Evolutionary conservation across 2,113 vertebrate genomes (phyloP), one percentile per base, ranked within the genome.

Genomic region (Anhinga rufa): DNA sequence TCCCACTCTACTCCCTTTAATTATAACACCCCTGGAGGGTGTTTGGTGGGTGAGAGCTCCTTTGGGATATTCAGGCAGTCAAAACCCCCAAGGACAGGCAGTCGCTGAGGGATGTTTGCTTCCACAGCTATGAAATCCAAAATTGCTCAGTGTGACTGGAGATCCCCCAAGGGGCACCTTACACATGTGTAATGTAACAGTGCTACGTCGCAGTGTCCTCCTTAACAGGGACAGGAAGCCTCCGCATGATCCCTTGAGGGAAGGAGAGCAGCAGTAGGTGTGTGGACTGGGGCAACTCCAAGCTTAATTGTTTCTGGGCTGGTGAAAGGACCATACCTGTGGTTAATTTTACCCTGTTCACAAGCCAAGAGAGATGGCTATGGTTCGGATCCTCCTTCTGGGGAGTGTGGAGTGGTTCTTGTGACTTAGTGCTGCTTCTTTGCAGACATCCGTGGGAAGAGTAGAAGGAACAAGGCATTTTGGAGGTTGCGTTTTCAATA

Each of bases 21-120:
- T 96, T 96, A 93, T 91, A 93, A 93, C 58, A 65, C 54, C 74
- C 77, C 91, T 62, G 61, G 92, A 92, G 91, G 86, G 65, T 82
- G 46, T 61, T 95, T 1, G 14, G 60, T 2, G 8, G 77, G 68
- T 52, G 57, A 83, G 88, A 90, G 51, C 48, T 92, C 95, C 80
- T 79, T 87, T 80, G 95, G 81, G 96, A 89, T 76, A 54, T 36
- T 62, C 86, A 92, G 75, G 36, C 91, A 90, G 61, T 28, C 81
- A 57, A 32, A 96, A 49, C 54, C 92, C 77, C 83, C 46, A 91
- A 77, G 91, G 95, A 96, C 58, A 69, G 31, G 46, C 66, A 87
- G 92, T 71, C 29, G 0, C 86, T 85, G 75, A 76, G 92, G 81
- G 66, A 74, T 82, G 42, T 84, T 94, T 93, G 40, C 70, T 93